Evolutionary conservation across 2,113 vertebrate genomes (phyloP), one percentile per base, ranked within the genome.

Genomic region (Xiphophorus hellerii): DNA sequence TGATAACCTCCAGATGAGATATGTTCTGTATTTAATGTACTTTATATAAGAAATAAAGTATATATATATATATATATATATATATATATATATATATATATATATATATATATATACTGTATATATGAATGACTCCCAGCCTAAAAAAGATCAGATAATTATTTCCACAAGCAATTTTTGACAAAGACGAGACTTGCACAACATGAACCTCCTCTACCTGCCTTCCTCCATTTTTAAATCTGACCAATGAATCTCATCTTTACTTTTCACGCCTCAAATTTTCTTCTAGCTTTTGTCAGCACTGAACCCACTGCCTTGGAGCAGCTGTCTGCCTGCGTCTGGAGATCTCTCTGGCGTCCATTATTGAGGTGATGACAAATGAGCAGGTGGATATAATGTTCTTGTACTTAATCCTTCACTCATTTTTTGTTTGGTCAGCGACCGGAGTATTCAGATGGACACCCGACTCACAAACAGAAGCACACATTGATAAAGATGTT

Each of bases 331-430:
- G 15, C 89, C 51, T 42, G 39, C 27, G 20, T 42, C 37, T 20
- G 64, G 10, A 60, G 4, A 51, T 14, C 0, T 25, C 51, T 28
- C 22, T 27, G 6, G 22, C 44, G 44, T 81, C 61, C 25, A 75
- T 84, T 83, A 87, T 77, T 64, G 63, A 77, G 82, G 83, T 88
- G 86, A 75, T 91, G 89, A 90, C 82, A 25, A 22, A n/a, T 25
- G 51, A 58, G 22, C 9, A 25, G 22, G 25, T 58, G 51, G 51
- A 58, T 58, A n/a, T 17, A 48, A 69, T 64, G 71, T 87, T 78
- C 77, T 83, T 82, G 74, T 84, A 74, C 71, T 76, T 88, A 87
- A 90, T 88, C 84, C 87, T 63, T 60, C 42, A 39, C 83, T 82
- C 76, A 71, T 80, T 74, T 78, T 71, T 76, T 67, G 77, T 82